Conservation (phyloP, 2,113 vertebrate genomes). For the Neodontobutis hainanensis region DNA sequence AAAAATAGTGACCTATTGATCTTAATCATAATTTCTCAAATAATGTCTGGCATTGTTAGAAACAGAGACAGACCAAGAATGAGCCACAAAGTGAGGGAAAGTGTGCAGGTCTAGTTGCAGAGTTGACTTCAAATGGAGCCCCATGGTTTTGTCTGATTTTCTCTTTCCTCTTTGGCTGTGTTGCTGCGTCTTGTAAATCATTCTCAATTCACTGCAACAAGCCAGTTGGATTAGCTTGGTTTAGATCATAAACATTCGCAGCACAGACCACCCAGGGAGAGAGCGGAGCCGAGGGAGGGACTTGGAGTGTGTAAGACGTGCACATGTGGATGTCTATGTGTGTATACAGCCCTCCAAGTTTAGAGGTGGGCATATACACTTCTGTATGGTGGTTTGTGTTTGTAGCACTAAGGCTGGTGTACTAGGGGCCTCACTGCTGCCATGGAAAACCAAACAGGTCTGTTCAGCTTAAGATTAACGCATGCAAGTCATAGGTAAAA, state of each 20-base stretch:
- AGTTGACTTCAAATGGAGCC: conserved; percentile 71
- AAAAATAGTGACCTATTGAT: too few relatives aligned
- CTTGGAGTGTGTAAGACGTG: conserved; percentile 22
- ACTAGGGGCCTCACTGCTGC: conserved; percentile 64
- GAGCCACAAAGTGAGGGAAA: conserved; percentile 37
- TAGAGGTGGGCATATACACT: conserved; percentile 55
- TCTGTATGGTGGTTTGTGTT: conserved; percentile 73
- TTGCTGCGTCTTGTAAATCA: conserved; percentile 82
- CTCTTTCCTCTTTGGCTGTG: conserved; percentile 72
- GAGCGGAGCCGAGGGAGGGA: conserved; percentile 52
- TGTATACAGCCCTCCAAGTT: conserved; percentile 50
- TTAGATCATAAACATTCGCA: conserved; percentile 85
- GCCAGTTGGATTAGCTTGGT: conserved; percentile 85
- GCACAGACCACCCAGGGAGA: conserved; percentile 81
- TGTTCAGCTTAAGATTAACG: conserved; percentile 66
- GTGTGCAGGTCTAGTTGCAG: conserved; percentile 56
- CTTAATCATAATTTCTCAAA: conserved; percentile 47
- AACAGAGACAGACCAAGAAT: conserved; percentile 40
- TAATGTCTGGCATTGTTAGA: conserved; percentile 38
- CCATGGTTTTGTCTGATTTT: conserved; percentile 77
- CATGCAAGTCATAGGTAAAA: conserved; percentile 45
- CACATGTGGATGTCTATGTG: conserved; percentile 18
- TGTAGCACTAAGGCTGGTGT: conserved; percentile 66
- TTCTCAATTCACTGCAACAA: conserved; percentile 84
- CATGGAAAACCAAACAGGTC: conserved; percentile 75